Base-by-base conservation (phyloP, 2,797 vertebrate genomes). In the Chiloscyllium punctatum region DNA sequence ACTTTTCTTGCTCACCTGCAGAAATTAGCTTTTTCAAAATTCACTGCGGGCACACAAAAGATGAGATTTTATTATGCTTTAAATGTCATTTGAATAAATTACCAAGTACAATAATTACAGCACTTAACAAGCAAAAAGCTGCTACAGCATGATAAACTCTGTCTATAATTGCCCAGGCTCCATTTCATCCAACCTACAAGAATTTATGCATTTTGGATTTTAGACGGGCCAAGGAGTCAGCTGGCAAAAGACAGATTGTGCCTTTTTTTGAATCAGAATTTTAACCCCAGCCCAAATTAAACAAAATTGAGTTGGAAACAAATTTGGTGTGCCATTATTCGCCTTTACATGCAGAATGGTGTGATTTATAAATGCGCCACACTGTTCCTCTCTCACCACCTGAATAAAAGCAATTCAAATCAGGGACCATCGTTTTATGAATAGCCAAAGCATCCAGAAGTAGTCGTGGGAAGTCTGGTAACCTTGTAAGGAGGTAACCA, bases 61-160 rank as follows among this genome's bases (percentile, higher is more conserved):
- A 92, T 92, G 25, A 42, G n/a, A n/a, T 69, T 69, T 69, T 25
- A 92, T 92, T 92, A 18, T 92, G 66, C 69, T 92, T 62, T 92
- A 69, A 68, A 68, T 92, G 62, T 92, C 66, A 69, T 92, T 92
- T 68, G 66, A 92, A 68, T 42, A 92, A 68, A 92, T 68, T 68
- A 92, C 9, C 62, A 92, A 92, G 33, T 68, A 37, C 16, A 51
- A 92, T 69, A 92, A 91, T 92, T 69, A 42, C 62, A 69, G n/a
- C n/a, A 92, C 23, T 92, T 42, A 42, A 69, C 15, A 11, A 25
- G 90, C n/a, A 90, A 69, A 66, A 92, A 42, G 90, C 90, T 92
- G 90, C 62, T 92, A 42, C 37, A 69, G 66, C 11, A 11, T 69
- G 90, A 68, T 92, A 42, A 92, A 92, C 62, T 27, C 42, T 42